Evolutionary conservation across 2,888 invertebrate species (phyloP), one percentile per base, ranked within the genome.

Genomic region (Nasonia oneida): DNA sequence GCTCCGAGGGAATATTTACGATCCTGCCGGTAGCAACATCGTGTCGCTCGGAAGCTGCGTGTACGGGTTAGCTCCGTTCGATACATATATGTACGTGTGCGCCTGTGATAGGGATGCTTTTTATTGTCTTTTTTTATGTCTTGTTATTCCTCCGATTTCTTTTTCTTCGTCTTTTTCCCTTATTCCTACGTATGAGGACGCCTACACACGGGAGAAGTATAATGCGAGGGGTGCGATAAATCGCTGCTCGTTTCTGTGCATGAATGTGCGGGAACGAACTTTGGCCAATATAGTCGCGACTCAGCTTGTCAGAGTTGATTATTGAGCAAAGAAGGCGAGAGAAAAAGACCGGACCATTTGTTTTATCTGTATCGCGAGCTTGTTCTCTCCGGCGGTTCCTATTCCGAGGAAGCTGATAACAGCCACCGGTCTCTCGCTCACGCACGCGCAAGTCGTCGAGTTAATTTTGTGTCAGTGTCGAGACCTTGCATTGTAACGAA

Each of bases 371-470:
- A 90, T 91, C 91, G 87, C 83, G 73, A 84, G n/a, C 76, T 33
- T 64, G 77, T 77, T 74, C 79, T 91, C 81, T 76, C 78, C 85
- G 57, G 82, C 86, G 81, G 88, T 90, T 89, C 88, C 87, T 88
- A 90, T 89, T 61, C 88, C 89, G 90, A 90, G 91, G 90, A 91
- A 91, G 89, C 91, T 89, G 91, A 91, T 91, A 91, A 79, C 86
- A 78, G 84, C 74, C 75, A 61, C 78, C 39, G 47, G 23, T 23
- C 53, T 81, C 53, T 8, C 37, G 76, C 70, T 15, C 61, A 15
- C n/a, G 57, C 75, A 15, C 53, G n/a, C 18, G 6, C 57, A 78
- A n/a, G 33, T 61, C 74, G 33, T 74, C 42, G 23, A 42, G 4
- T 33, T 1, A 23, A 78, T 83, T 83, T 83, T 61, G n/a, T 73